Evolutionary conservation across 2,113 vertebrate species (phyloP).

Genomic region (Colaptes auratus): DNA sequence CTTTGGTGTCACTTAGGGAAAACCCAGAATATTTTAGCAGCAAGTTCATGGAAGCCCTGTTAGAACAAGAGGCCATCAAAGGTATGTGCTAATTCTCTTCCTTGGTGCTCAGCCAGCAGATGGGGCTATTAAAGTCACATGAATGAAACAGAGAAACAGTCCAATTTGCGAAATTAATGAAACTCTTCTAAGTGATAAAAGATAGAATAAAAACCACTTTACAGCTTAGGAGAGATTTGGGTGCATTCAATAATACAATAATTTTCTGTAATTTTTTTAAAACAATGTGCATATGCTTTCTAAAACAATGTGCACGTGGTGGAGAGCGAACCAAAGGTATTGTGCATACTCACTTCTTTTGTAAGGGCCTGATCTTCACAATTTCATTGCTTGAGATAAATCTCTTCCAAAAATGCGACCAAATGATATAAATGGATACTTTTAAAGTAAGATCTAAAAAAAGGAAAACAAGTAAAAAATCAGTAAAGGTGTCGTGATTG

Average conservation of each 20-base stretch:
- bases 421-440: background rate
- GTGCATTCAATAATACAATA: background rate
- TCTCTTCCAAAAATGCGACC: background rate
- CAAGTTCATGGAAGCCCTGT: background rate
- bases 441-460: background rate
- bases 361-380: background rate
- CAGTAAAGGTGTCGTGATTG: background rate
- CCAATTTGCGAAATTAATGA: slow-evolving; percentile 34
- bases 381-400: background rate
- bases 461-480: background rate
- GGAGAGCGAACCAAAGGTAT: background rate
- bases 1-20: background rate
- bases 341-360: background rate
- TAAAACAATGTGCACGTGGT: background rate
- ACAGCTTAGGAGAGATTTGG: background rate
- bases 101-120: slow-evolving; percentile 59
- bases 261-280: background rate
- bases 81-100: background rate
- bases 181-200: slow-evolving; percentile 12
- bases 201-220: background rate
- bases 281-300: no score
- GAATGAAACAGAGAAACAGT: slow-evolving; percentile 14
- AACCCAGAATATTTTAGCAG: background rate
- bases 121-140: slow-evolving; percentile 64
- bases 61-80: slow-evolving; percentile 1